Conservation (phyloP, 2,113 vertebrate species). For the Melospiza melodia region DNA sequence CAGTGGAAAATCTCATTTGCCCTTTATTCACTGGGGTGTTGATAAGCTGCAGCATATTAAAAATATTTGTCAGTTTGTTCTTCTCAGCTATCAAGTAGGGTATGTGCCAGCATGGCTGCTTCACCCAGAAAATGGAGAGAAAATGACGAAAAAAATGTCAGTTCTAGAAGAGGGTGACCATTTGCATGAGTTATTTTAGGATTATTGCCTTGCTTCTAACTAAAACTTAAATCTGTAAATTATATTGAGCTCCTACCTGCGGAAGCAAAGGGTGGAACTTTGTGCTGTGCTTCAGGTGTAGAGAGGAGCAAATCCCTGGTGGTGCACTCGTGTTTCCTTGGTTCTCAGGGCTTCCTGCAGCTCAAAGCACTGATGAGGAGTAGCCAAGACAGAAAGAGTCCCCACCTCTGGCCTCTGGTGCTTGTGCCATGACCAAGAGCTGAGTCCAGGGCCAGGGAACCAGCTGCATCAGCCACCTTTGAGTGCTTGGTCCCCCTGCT, state of each 20-base stretch:
- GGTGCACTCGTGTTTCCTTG: fast-evolving
- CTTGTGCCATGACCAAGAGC: background rate
- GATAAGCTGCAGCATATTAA: slow-evolving; percentile 8
- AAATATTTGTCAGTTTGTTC: background rate
- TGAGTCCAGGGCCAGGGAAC: background rate
- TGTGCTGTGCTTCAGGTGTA: background rate
- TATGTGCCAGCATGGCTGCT: background rate
- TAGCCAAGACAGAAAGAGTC: background rate
- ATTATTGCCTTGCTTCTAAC: background rate
- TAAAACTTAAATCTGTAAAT: background rate
- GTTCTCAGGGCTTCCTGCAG: background rate
- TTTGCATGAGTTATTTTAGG: background rate
- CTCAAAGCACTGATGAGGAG: background rate
- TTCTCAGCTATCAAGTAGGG: background rate
- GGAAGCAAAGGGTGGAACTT: background rate
- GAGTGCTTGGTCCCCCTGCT: background rate
- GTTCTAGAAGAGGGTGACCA: background rate
- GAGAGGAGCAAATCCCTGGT: background rate
- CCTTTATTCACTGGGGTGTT: background rate
- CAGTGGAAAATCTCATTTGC: background rate
- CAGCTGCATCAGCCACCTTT: background rate
- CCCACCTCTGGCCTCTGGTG: background rate
- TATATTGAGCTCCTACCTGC: background rate
- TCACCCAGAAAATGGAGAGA: background rate
- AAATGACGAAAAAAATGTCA: background rate